phyloP scores from a whole-genome alignment of 2,113 vertebrate species.

The Pituophis catenifer region DNA sequence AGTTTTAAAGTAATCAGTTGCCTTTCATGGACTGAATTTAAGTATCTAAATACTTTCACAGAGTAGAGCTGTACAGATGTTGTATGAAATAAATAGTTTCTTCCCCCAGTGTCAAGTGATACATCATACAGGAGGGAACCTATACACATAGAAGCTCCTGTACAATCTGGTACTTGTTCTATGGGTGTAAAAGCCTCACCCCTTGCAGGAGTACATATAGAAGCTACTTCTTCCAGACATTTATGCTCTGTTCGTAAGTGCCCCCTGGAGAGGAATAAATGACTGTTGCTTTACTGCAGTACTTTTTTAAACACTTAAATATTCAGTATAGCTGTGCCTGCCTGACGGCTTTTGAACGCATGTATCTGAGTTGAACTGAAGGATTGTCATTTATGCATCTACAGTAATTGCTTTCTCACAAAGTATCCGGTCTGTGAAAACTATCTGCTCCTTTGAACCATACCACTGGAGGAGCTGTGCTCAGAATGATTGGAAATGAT shows the following conservation, averaged over 20 bases:
- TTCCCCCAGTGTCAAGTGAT: background rate
- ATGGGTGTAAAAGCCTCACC: background rate
- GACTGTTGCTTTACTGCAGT: background rate
- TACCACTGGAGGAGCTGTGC: constrained; percentile 2
- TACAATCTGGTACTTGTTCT: background rate
- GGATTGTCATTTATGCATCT: constrained; percentile 33
- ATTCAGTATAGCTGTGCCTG: background rate
- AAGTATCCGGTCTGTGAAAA: constrained; percentile 32
- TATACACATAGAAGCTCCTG: background rate
- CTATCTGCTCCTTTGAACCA: background rate
- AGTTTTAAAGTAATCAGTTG: constrained; percentile 24
- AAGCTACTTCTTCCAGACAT: background rate
- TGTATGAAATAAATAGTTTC: background rate
- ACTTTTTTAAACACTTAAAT: background rate
- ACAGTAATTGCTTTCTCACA: constrained; percentile 27
- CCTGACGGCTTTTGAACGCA: background rate
- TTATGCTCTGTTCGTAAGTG: background rate
- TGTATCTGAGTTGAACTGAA: constrained; percentile 34
- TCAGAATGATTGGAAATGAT: constrained; percentile 18
- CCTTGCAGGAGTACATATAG: background rate
- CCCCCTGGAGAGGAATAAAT: background rate
- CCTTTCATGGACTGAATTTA: constrained; percentile 21
- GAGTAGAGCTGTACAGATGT: background rate
- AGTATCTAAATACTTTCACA: background rate
- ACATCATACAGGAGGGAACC: background rate